These are phyloP conservation scores for Plutella xylostella DNA, from an alignment of 2,888 invertebrate species.

Conservation along the genomic window DNA sequence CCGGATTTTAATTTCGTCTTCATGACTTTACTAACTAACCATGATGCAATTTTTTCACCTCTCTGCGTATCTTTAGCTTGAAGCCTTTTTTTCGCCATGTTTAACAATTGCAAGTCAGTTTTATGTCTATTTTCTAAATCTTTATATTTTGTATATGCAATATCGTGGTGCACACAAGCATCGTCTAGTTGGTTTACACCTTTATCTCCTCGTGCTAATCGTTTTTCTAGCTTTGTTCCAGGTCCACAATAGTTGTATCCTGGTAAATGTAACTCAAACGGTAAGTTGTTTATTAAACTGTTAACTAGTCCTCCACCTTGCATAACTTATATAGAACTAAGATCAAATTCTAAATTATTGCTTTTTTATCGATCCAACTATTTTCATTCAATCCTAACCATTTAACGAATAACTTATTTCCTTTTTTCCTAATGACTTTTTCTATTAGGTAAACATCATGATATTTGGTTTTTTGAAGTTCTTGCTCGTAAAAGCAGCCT, in stretches of 20 bases:
- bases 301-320: conserved; percentile 9
- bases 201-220: conserved; percentile 27
- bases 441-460: conserved; percentile 28
- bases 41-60: conserved; percentile 27
- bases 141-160: conserved; percentile 8
- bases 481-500: conserved; percentile 26
- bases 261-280: conserved; percentile 14
- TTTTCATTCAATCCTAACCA: conserved; percentile 17
- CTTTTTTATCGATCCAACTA: conserved; percentile 18
- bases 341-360: conserved; percentile 5
- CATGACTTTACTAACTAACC: conserved; percentile 26
- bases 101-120: conserved; percentile 27
- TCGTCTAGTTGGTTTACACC: conserved; percentile 19
- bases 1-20: conserved; percentile 19
- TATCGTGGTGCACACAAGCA: conserved; percentile 12
- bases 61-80: conserved; percentile 24
- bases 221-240: conserved; percentile 24
- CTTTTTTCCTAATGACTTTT: conserved; percentile 15
- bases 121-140: conserved; percentile 21
- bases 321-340: neutral
- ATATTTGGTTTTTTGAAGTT: conserved; percentile 25
- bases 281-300: conserved; percentile 8
- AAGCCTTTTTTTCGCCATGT: conserved; percentile 16
- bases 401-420: conserved; percentile 12
- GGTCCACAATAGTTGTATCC: conserved; percentile 24